phyloP scores from a whole-genome alignment of 2,113 vertebrate genomes.

The Rhombomys opimus region DNA sequence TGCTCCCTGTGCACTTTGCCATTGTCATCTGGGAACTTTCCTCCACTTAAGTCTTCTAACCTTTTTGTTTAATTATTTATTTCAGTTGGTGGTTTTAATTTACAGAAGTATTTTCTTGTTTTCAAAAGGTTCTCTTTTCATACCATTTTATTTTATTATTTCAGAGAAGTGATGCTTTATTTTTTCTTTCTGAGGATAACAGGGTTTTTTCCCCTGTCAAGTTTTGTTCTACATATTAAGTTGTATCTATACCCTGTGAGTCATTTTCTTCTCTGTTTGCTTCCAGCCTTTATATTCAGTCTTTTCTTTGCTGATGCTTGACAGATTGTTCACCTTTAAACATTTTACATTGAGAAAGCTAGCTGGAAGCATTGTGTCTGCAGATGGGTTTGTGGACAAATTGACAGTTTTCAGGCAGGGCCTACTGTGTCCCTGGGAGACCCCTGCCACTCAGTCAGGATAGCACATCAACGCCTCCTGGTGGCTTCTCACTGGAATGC shows the following conservation, averaged over 20 bases:
- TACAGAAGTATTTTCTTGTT: slow-evolving; percentile 46
- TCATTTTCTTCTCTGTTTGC: not conserved
- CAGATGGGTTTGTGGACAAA: not conserved
- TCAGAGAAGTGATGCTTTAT: slow-evolving; percentile 4
- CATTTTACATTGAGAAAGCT: not conserved
- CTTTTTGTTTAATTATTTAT: slow-evolving; percentile 48
- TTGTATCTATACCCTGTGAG: not conserved
- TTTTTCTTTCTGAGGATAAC: not conserved
- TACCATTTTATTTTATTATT: slow-evolving; percentile 51
- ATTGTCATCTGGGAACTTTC: slow-evolving; percentile 23
- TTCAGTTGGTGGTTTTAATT: slow-evolving; percentile 54
- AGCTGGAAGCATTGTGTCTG: not conserved
- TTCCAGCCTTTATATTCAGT: not conserved
- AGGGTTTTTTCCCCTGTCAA: not conserved
- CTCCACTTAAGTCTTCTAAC: slow-evolving; percentile 42
- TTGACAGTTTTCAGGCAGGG: not conserved
- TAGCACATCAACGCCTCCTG: not conserved
- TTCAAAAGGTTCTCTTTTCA: not conserved
- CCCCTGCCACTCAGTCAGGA: not conserved
- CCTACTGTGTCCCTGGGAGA: not conserved
- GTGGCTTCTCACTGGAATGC: not conserved
- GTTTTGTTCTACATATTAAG: slow-evolving; percentile 25
- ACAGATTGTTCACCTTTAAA: not conserved
- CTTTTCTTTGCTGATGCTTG: not conserved
- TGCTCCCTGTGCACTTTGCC: slow-evolving; percentile 17